phyloP scores from a whole-genome alignment of 2,113 vertebrate species.

The Tachysurus vachellii region DNA sequence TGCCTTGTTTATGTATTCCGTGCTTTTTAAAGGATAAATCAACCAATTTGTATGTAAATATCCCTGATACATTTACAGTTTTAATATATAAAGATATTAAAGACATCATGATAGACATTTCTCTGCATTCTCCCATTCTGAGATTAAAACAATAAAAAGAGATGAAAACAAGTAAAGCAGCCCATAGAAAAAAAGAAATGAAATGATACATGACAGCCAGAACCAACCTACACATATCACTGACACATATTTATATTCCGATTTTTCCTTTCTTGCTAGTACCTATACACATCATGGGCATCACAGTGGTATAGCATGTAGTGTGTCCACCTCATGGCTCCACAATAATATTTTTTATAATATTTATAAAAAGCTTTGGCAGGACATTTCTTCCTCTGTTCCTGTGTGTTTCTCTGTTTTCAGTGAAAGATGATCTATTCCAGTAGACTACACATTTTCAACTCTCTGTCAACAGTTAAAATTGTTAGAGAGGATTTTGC shows the following conservation, averaged over 20 bases:
- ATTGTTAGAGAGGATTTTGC: neutral
- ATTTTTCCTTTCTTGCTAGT: neutral
- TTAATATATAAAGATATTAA: constrained; percentile 1
- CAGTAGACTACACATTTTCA: neutral
- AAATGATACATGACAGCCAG: constrained; percentile 34
- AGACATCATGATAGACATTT: constrained; percentile 33
- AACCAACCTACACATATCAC: neutral
- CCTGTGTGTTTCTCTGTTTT: neutral
- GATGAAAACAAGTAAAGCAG: constrained; percentile 26
- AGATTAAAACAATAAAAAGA: constrained; percentile 8
- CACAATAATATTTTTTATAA: neutral
- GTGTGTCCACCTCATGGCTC: neutral
- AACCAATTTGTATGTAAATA: neutral
- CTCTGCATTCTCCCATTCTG: constrained; percentile 39
- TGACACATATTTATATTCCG: neutral
- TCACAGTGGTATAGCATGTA: neutral
- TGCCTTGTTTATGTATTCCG: neutral
- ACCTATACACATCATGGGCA: neutral
- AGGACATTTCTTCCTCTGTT: neutral
- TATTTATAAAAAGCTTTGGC: neutral
- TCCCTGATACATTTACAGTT: constrained; percentile 15
- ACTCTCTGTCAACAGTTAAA: neutral
- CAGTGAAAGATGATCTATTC: neutral
- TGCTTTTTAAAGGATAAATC: neutral
- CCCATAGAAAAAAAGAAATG: neutral